A percentile compares a stretch with the other conserved stretches of the same genome.
Conservation (phyloP, 2,797 vertebrate genomes). For the Aselliscus stoliczkanus region DNA sequence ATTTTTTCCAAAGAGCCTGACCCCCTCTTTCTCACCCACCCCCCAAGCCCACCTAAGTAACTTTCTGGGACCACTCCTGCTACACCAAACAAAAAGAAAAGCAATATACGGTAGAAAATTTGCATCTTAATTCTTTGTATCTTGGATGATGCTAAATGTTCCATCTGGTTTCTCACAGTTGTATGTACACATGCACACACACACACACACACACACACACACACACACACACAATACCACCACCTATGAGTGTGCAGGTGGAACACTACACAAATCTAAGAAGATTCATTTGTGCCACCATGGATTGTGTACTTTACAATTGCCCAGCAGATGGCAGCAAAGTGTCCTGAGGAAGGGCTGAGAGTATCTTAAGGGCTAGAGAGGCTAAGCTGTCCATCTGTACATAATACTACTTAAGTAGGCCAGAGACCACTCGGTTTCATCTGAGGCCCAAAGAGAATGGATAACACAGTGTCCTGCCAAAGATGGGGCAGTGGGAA, state of each 20-base stretch:
- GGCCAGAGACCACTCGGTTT: neutral
- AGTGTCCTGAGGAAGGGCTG: neutral
- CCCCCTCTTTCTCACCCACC: no score
- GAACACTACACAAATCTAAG: neutral
- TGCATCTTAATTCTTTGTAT: neutral
- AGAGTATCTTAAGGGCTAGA: neutral
- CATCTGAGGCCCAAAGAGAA: neutral
- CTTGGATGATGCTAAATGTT: neutral
- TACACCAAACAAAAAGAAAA: neutral
- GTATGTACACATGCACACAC: no score
- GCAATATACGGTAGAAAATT: neutral
- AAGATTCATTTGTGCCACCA: neutral
- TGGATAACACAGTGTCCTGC: no score
- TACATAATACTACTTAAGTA: accelerated
- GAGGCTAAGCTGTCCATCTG: accelerated
- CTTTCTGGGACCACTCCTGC: neutral
- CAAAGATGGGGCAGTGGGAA: neutral
- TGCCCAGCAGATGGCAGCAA: slow-evolving; percentile 46
- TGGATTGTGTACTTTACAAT: neutral
- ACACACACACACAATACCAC: neutral
- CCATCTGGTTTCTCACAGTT: neutral
- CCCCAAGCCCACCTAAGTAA: neutral
- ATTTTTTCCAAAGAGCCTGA: neutral
- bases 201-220: neutral
- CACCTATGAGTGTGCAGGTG: no score